Conservation (phyloP, 2,888 invertebrate species). For the Cistogaster globosa region DNA sequence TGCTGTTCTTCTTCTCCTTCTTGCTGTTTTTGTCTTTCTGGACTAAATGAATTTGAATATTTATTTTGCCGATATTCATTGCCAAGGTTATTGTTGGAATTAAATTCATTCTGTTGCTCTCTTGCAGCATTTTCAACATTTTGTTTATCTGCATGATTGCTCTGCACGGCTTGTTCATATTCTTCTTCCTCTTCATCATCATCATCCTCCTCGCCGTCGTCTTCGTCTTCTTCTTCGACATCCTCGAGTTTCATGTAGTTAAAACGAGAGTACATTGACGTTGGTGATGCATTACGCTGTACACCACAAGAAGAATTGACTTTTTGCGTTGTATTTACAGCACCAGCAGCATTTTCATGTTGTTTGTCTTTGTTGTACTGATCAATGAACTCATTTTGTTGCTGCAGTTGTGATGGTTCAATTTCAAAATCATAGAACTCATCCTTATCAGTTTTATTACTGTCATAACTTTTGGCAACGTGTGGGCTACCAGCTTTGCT, state of each 20-base stretch:
- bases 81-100: conserved; percentile 64
- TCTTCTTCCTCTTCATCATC: conserved; percentile 62
- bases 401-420: conserved; percentile 28
- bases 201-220: conserved; percentile 74
- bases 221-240: conserved; percentile 75
- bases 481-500: conserved; percentile 72
- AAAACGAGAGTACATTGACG: conserved; percentile 73
- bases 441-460: conserved; percentile 75
- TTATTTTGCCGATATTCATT: conserved; percentile 66
- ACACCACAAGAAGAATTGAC: conserved; percentile 73
- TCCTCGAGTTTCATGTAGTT: conserved; percentile 78
- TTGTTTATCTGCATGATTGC: conserved; percentile 8
- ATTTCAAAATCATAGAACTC: conserved; percentile 79
- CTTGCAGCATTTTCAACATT: background rate
- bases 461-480: conserved; percentile 65
- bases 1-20: conserved; percentile 69
- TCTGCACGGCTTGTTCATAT: conserved; percentile 1
- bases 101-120: conserved; percentile 40
- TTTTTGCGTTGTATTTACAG: conserved; percentile 42
- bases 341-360: background rate
- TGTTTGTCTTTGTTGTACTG: conserved; percentile 49
- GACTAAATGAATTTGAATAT: conserved; percentile 63
- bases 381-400: conserved; percentile 60
- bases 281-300: conserved; percentile 71
- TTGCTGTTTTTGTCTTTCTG: conserved; percentile 75